Evolutionary conservation across 1,140 invertebrate genomes (phyloP).

Genomic region (Scylla paramamosain): DNA sequence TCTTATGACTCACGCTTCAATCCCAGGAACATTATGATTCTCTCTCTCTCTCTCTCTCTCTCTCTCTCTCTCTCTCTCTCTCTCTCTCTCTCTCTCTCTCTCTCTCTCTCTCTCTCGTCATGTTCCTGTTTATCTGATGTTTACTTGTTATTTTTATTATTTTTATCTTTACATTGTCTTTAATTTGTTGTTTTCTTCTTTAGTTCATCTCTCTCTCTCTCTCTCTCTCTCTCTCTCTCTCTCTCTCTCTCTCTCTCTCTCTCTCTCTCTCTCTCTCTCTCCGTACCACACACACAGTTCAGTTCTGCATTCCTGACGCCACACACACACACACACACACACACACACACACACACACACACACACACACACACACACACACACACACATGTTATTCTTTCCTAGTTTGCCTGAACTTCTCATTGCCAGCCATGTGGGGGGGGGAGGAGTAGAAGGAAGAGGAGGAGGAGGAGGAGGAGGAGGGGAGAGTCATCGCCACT

Average conservation of each 20-base stretch:
- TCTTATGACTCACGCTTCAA: too few relatives aligned
- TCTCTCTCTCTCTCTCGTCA: background rate
- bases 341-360: constrained; percentile 20
- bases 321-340: constrained; percentile 1
- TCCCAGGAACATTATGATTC: background rate
- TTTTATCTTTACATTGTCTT: too few relatives aligned
- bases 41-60: background rate
- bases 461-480: background rate
- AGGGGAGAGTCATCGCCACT: background rate
- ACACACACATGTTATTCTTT: background rate
- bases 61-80: background rate
- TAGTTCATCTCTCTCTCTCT: background rate
- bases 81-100: constrained; percentile 1
- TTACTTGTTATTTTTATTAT: too few relatives aligned
- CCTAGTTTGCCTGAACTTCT: constrained; percentile 4
- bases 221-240: background rate
- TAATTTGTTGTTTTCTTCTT: background rate
- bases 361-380: constrained; percentile 1
- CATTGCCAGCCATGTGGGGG: background rate
- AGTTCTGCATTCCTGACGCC: background rate
- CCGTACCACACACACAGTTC: background rate
- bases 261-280: too few relatives aligned
- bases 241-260: too few relatives aligned
- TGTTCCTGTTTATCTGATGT: background rate
- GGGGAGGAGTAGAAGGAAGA: background rate